Conservation (phyloP, 2,888 invertebrate species). For the Caenorhabditis sulstoni region DNA sequence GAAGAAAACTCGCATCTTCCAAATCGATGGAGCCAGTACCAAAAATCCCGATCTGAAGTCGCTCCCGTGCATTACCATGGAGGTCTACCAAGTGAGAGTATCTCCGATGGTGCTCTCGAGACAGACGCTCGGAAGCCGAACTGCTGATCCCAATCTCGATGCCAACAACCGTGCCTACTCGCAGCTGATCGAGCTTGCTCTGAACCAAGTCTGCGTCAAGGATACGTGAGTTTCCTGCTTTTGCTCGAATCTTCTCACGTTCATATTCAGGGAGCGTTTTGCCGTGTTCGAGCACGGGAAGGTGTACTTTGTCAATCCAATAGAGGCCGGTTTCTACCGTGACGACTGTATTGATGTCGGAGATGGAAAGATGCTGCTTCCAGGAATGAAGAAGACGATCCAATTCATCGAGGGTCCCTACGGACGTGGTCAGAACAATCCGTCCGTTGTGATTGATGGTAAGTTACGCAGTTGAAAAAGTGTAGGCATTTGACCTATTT, state of each 20-base stretch:
- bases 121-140: slow-evolving; percentile 18
- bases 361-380: slow-evolving; percentile 61
- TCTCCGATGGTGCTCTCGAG: slow-evolving; percentile 14
- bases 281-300: slow-evolving; percentile 63
- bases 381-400: slow-evolving; percentile 60
- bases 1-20: slow-evolving; percentile 19
- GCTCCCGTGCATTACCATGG: slow-evolving; percentile 21
- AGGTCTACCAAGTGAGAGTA: slow-evolving; percentile 24
- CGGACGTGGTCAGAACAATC: slow-evolving; percentile 56
- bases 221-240: slow-evolving; percentile 37
- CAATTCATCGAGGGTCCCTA: slow-evolving; percentile 63
- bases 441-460: slow-evolving; percentile 62
- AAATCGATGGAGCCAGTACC: slow-evolving; percentile 23
- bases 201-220: slow-evolving; percentile 60
- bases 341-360: slow-evolving; percentile 56
- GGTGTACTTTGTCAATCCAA: slow-evolving; percentile 51
- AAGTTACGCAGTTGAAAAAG: neutral
- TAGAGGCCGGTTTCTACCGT: slow-evolving; percentile 38
- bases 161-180: slow-evolving; percentile 34
- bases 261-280: slow-evolving; percentile 31
- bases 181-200: slow-evolving; percentile 55
- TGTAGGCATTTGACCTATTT: neutral
- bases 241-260: neutral
- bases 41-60: slow-evolving; percentile 20
- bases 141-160: slow-evolving; percentile 43